Evolutionary conservation across 2,888 invertebrate genomes (phyloP).

Genomic region (Phorcus lineatus): DNA sequence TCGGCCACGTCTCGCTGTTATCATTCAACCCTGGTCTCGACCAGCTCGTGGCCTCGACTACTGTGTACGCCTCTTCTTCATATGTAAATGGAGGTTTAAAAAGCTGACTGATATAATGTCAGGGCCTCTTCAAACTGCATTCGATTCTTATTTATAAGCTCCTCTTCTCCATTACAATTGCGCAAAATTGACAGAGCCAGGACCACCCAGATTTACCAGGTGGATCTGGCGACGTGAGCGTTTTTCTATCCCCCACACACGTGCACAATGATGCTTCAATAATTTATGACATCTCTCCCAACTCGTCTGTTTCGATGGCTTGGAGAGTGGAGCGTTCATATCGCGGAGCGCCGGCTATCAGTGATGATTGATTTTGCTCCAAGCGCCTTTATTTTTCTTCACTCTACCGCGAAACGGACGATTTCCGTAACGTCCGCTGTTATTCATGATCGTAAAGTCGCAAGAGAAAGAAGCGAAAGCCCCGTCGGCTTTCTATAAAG

Average conservation of each 20-base stretch:
- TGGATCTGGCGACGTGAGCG: too few species aligned
- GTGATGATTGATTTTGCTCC: neutral
- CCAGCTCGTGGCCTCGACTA: too few species aligned
- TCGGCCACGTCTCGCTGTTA: too few species aligned
- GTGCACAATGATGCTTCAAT: neutral
- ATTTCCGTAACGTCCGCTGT: neutral
- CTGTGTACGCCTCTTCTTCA: too few species aligned
- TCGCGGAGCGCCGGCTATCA: neutral
- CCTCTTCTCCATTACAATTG: too few species aligned
- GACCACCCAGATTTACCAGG: too few species aligned
- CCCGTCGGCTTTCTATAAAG: neutral
- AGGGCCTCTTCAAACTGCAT: too few species aligned
- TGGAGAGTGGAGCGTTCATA: neutral
- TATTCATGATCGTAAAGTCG: constrained; percentile 1
- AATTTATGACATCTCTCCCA: neutral
- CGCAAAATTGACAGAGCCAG: too few species aligned
- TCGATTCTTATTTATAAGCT: too few species aligned
- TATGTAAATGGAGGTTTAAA: too few species aligned
- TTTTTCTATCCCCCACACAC: neutral
- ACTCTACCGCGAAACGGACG: constrained; percentile 11
- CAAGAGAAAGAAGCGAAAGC: neutral
- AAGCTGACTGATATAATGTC: too few species aligned
- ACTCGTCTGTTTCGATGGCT: neutral
- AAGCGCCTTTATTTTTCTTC: constrained; percentile 8
- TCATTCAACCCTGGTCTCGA: too few species aligned